Conservation (phyloP, 2,797 vertebrate species). For the Arctocebus calabarensis region DNA sequence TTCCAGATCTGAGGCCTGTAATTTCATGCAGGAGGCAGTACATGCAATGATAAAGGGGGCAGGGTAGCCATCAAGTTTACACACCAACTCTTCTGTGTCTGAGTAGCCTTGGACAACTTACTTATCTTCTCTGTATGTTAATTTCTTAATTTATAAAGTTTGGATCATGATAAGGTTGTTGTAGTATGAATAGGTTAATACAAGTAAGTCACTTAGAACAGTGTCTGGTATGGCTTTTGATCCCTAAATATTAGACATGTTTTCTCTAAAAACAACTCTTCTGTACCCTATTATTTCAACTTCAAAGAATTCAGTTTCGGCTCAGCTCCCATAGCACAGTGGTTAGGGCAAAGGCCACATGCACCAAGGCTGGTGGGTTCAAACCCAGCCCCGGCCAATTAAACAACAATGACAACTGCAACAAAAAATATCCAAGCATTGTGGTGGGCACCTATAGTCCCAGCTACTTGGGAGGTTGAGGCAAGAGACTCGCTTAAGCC, state of each 20-base stretch:
- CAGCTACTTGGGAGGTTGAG: no score
- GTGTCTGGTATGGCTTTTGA: background rate
- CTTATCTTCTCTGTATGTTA: background rate
- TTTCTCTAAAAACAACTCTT: conserved; percentile 42
- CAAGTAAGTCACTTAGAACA: background rate
- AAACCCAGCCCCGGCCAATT: no score
- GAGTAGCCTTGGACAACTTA: background rate
- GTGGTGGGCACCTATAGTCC: no score
- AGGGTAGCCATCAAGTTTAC: background rate
- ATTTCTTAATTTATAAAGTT: background rate
- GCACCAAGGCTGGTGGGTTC: no score
- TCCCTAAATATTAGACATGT: conserved; percentile 45
- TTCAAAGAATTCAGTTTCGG: conserved; percentile 18
- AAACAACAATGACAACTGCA: no score
- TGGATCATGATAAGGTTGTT: background rate
- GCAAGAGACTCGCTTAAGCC: no score
- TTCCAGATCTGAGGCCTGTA: background rate
- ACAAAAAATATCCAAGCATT: no score
- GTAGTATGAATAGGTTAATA: background rate
- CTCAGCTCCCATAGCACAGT: no score
- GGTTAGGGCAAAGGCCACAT: no score
- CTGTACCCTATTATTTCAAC: background rate
- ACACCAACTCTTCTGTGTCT: background rate
- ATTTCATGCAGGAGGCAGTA: background rate
- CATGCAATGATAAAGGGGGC: accelerated